Percentiles rank a stretch among this genome's conserved stretches.
Conservation (phyloP, 2,797 vertebrate genomes). For the Brachyalestes nurse region DNA sequence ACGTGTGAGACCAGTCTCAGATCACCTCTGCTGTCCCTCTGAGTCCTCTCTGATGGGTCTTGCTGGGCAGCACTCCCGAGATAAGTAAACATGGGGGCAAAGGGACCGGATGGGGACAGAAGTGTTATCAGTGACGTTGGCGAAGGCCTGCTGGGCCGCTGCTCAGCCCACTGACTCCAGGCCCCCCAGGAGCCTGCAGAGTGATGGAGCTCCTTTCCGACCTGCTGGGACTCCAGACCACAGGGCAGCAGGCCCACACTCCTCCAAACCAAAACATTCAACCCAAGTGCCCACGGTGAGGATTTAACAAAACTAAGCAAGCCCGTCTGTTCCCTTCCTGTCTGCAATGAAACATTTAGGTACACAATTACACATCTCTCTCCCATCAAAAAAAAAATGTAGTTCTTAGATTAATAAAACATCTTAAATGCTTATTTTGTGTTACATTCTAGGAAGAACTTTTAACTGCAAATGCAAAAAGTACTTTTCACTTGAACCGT, state of each 20-base stretch:
- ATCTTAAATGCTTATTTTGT: too few species aligned
- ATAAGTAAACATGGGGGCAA: slow-evolving; percentile 59
- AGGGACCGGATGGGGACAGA: slow-evolving; percentile 27
- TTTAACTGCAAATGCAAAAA: too few species aligned
- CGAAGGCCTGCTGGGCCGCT: slow-evolving; percentile 47
- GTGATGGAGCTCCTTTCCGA: slow-evolving; percentile 29
- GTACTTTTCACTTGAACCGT: not conserved
- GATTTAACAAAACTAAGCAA: slow-evolving; percentile 25
- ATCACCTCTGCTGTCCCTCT: slow-evolving; percentile 45
- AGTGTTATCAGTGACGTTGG: slow-evolving; percentile 58
- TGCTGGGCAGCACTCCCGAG: slow-evolving; percentile 56
- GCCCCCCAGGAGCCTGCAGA: slow-evolving; percentile 17
- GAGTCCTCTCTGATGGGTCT: slow-evolving; percentile 40
- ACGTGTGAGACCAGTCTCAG: slow-evolving; percentile 52
- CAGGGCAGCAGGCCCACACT: slow-evolving; percentile 25
- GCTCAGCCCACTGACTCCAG: slow-evolving; percentile 45
- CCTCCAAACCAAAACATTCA: slow-evolving; percentile 30
- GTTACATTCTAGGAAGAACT: too few species aligned
- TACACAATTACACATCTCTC: slow-evolving; percentile 23
- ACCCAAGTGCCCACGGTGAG: slow-evolving; percentile 3
- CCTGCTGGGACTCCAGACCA: slow-evolving; percentile 1
- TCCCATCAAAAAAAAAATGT: not conserved
- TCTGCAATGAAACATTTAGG: slow-evolving; percentile 31
- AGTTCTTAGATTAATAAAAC: too few species aligned
- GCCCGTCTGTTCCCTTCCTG: slow-evolving; percentile 16